Conservation (phyloP, 1,140 invertebrate species). For the Zophobas atratus region DNA sequence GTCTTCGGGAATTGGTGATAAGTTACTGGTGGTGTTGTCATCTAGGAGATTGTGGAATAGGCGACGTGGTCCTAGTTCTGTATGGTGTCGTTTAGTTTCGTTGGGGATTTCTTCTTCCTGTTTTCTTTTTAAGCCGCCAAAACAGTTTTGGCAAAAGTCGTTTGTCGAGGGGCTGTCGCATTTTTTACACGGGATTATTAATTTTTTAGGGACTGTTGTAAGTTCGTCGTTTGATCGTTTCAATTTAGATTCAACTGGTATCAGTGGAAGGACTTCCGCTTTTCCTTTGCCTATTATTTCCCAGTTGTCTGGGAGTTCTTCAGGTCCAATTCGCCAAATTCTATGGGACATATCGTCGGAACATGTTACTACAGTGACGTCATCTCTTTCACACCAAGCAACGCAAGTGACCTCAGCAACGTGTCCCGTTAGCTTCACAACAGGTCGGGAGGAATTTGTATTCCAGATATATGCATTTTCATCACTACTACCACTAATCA, state of each 20-base stretch:
- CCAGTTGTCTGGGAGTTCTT: constrained; percentile 70
- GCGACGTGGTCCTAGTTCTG: constrained; percentile 55
- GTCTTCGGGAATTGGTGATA: neutral
- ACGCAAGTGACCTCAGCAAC: constrained; percentile 88
- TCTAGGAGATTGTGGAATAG: constrained; percentile 53
- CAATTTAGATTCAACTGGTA: neutral
- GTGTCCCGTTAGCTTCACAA: constrained; percentile 82
- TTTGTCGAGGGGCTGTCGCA: constrained; percentile 51
- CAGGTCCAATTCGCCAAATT: constrained; percentile 81
- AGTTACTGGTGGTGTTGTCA: constrained; percentile 17
- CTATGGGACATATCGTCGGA: constrained; percentile 85
- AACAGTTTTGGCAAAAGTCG: constrained; percentile 59
- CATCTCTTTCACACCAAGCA: constrained; percentile 77
- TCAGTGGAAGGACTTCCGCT: constrained; percentile 69
- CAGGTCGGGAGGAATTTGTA: constrained; percentile 74
- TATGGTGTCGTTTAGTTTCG: constrained; percentile 52
- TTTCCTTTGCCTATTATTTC: constrained; percentile 70
- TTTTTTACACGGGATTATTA: constrained; percentile 52
- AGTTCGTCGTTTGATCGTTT: neutral
- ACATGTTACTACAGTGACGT: constrained; percentile 80
- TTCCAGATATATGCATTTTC: constrained; percentile 90
- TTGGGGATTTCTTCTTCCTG: constrained; percentile 46
- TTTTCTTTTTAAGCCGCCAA: constrained; percentile 49
- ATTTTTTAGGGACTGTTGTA: constrained; percentile 48
- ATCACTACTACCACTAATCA: constrained; percentile 89